These are phyloP conservation scores for Pangasius larnaudii DNA, from an alignment of 2,797 vertebrate genomes.

Conservation along the genomic window DNA sequence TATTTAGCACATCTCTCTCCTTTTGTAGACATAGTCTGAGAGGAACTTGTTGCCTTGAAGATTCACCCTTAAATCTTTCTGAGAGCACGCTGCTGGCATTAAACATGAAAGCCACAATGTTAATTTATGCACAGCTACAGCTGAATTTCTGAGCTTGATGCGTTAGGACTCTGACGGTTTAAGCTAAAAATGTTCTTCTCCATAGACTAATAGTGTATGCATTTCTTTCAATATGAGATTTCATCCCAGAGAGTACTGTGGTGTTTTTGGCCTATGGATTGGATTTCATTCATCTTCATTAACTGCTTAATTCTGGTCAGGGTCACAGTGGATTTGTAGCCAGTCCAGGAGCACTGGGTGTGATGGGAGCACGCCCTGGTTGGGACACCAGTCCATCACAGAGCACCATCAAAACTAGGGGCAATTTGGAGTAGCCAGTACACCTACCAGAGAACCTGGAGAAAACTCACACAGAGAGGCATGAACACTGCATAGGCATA, in stretches of 20 bases:
- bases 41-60: conserved; percentile 23
- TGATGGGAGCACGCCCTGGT: not conserved
- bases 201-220: not conserved
- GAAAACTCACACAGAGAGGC: not conserved
- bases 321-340: not conserved
- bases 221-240: not conserved
- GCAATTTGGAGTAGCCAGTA: not conserved
- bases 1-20: not conserved
- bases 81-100: not conserved
- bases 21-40: not conserved
- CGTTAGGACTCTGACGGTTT: not conserved
- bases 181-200: not conserved
- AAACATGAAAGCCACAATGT: conserved; percentile 10
- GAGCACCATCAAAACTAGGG: not conserved
- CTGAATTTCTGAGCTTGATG: conserved; percentile 1
- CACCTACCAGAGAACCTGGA: not conserved
- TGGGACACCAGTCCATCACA: not conserved
- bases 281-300: not conserved
- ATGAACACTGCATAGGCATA: not conserved
- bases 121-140: conserved; percentile 15
- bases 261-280: not conserved
- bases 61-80: conserved; percentile 4
- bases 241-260: not conserved
- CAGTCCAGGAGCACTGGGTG: not conserved
- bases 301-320: not conserved